A percentile compares a stretch with the other conserved stretches of the same genome.
These are phyloP conservation scores for Drosophila sechellia DNA, from an alignment of 1,140 invertebrate genomes.

Conservation along the genomic window DNA sequence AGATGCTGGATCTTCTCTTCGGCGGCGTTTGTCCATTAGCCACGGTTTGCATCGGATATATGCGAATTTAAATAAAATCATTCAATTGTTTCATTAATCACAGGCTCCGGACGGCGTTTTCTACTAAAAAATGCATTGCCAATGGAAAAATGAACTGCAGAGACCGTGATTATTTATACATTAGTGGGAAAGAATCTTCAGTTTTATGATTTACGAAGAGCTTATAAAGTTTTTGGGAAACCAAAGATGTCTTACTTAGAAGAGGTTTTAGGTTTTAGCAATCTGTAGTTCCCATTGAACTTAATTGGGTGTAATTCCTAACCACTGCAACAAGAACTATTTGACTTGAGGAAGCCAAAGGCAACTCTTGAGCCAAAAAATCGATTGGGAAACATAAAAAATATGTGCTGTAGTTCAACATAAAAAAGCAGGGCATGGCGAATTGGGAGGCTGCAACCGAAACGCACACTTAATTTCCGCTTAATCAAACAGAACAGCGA, in stretches of 20 bases:
- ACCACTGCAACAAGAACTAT: neutral
- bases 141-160: conserved; percentile 49
- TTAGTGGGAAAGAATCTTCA: conserved; percentile 1
- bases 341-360: neutral
- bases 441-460: conserved; percentile 56
- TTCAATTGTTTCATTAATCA: conserved; percentile 77
- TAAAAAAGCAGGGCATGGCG: conserved; percentile 56
- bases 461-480: conserved; percentile 75
- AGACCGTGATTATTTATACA: conserved; percentile 38
- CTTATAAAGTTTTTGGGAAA: too few species aligned
- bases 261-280: neutral
- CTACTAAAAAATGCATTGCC: conserved; percentile 43
- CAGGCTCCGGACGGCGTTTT: conserved; percentile 35
- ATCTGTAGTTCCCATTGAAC: neutral
- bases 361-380: conserved; percentile 19
- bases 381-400: conserved; percentile 44
- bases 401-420: conserved; percentile 32
- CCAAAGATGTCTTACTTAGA: too few species aligned
- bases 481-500: conserved; percentile 73
- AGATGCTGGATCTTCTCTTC: conserved; percentile 54
- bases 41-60: conserved; percentile 75
- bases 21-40: conserved; percentile 71
- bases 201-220: neutral
- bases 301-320: neutral
- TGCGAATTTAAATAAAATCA: conserved; percentile 83